Evolutionary conservation across 2,797 vertebrate genomes (phyloP), one percentile per base, ranked within the genome.

Genomic region (Jordanella pulchra): DNA sequence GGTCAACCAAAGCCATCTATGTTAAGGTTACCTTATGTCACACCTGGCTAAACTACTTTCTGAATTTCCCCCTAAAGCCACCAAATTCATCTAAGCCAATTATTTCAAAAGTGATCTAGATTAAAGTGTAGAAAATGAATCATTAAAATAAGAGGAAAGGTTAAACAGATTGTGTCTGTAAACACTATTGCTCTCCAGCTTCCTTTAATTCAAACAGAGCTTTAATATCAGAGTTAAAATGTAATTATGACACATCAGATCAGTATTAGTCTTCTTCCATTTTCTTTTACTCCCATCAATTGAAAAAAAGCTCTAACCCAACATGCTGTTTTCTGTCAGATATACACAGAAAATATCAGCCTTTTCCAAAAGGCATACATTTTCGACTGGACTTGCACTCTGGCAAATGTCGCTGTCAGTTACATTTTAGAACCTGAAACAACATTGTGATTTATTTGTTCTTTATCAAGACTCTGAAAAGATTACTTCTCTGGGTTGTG

Each of bases 11-110:
- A 74, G 47, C 48, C 64, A 61, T 60, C 54, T 60, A 44, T 18
- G 50, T 51, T 48, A 6, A 18, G 54, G 42, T 11, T 47, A 18
- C 30, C 30, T 14, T 18, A 25, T 35, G 50, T 48, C 55, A 56
- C 71, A 81, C 47, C 44, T 81, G 56, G 17, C 12, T 70, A 58
- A 74, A 25, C 61, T 74, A 65, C 45, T 72, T 75, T 72, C 25
- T 50, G 45, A 80, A 69, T 21, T 68, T 21, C 71, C 27, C 14
- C 27, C 27, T 39, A 80, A 66, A 71, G 23, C 53, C 14, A 75
- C 53, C 53, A 17, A 18, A 61, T 0, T 0, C 17, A 17, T 47
- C 35, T 27, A 27, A 65, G 61, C 60, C 58, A 25, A 58, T 48
- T 45, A 66, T 13, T 18, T 3, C 45, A 35, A 39, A 60, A 25